These are phyloP conservation scores for Helogale parvula DNA, from an alignment of 2,113 vertebrate species.

Conservation along the genomic window DNA sequence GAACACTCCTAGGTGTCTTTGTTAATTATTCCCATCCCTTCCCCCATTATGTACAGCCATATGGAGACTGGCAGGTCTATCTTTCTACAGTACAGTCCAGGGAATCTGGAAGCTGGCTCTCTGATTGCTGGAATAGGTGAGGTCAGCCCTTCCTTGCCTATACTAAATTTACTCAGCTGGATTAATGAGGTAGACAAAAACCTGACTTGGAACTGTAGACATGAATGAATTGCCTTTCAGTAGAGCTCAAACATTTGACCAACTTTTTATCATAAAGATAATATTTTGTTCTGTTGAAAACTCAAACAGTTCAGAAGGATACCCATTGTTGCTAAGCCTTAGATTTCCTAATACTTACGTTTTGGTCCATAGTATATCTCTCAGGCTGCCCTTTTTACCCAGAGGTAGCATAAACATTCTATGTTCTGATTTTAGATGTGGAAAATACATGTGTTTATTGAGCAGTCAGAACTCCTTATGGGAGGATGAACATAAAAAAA, in stretches of 20 bases:
- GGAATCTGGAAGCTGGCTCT: neutral
- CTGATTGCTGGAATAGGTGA: neutral
- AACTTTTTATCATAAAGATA: neutral
- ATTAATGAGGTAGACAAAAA: neutral
- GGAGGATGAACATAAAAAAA: neutral
- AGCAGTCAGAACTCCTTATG: neutral
- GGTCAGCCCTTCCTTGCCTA: neutral
- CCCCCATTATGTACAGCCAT: neutral
- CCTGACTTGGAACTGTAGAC: neutral
- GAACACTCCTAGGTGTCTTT: neutral
- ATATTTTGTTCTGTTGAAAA: neutral
- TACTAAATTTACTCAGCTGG: neutral
- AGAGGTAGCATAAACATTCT: neutral
- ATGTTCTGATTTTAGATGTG: neutral
- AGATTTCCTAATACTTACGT: neutral
- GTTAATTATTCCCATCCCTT: neutral
- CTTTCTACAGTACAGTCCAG: neutral
- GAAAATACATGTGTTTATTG: neutral
- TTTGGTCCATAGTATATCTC: neutral
- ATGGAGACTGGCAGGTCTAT: neutral
- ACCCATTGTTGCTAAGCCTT: neutral
- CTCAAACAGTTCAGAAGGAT: neutral
- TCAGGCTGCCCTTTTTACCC: neutral
- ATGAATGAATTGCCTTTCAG: neutral
- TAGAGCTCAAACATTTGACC: neutral